Evolutionary conservation across 2,888 invertebrate genomes (phyloP), one percentile per base, ranked within the genome.

Genomic region (Drosophila conformis): DNA sequence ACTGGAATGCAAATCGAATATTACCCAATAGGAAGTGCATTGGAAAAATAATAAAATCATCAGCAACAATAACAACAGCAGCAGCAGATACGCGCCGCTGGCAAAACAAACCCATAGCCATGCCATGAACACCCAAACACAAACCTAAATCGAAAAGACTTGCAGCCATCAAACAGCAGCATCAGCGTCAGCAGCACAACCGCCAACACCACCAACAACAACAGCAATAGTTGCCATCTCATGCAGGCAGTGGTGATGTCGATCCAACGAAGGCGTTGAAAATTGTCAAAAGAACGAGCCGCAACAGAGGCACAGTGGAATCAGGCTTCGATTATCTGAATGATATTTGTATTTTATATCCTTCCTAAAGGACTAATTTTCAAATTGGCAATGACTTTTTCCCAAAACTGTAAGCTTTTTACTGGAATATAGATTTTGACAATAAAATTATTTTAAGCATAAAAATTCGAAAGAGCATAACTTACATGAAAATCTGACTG

Each of bases 251-350:
- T 64, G 72, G 31, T 64, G 74, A 71, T 77, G 83, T 66, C 60
- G 84, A 87, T 84, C 72, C 82, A 73, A 75, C 82, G 86, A 84
- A 90, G 90, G 89, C 90, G 89, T 89, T 90, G 90, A 88, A 88
- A 88, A 88, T 88, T 89, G 90, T 88, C 87, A 88, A 88, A 87
- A 88, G 90, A 90, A 87, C 90, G 78, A 80, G 90, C 89, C 87
- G 87, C 87, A 78, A 65, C 54, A 36, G 54, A 11, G 35, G 60
- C 52, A 89, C 84, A 72, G 84, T 84, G 84, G 68, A 18, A 40
- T 53, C 46, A 73, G 8, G 21, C 6, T 53, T 66, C 33, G 21
- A 2, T 7, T 29, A 40, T 49, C n/a, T 4, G 3, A n/a, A 36
- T 10, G 3, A 49, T 36, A 49, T 36, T 51, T n/a, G 11, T n/a